Base-by-base conservation (phyloP, 1,140 invertebrate species). In the Bilobella aurantiaca region DNA sequence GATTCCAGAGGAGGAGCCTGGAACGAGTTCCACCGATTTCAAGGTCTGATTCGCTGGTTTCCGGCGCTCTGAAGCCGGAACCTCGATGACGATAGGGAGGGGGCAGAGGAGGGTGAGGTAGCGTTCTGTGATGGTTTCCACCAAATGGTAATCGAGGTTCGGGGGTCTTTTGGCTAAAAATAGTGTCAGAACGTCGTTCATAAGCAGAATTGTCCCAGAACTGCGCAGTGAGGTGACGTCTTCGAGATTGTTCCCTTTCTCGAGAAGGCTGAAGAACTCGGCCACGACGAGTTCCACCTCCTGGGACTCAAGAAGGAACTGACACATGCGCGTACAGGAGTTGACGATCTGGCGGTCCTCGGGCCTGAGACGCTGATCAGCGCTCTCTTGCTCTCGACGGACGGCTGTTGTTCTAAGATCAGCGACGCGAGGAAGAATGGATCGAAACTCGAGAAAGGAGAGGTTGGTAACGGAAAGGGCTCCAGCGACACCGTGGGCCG, bases 381-480 rank as follows among this genome's bases (percentile, higher is more conserved):
- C 49, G 21, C 14, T 18, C 12, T 53, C 49, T 3, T 12, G 12
- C 14, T 16, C 21, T 8, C 49, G 49, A 23, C 49, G 49, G 23
- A 53, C 23, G 49, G 25, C 49, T 14, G 49, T 53, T 5, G 8
- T 53, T 53, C 49, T 12, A 5, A 53, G 49, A 16, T 53, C 49
- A n/a, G 42, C 49, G n/a, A 64, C 21, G 2, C 29, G 49, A 29
- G 46, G 46, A 8, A 64, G 30, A 57, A 64, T n/a, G 23, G 46
- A 21, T 31, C 53, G 62, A 28, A 64, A 64, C 23, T 64, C 46
- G 8, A 37, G 30, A 12, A 64, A 32, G 18, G 62, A 56, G 8
- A 56, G 18, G 3, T 30, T 64, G n/a, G 49, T 53, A 23, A 53
- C 49, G 23, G 25, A 3, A 23, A 53, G 49, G 8, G 23, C 18